Conservation (phyloP, 2,113 vertebrate genomes). For the Gallinago undulata region DNA sequence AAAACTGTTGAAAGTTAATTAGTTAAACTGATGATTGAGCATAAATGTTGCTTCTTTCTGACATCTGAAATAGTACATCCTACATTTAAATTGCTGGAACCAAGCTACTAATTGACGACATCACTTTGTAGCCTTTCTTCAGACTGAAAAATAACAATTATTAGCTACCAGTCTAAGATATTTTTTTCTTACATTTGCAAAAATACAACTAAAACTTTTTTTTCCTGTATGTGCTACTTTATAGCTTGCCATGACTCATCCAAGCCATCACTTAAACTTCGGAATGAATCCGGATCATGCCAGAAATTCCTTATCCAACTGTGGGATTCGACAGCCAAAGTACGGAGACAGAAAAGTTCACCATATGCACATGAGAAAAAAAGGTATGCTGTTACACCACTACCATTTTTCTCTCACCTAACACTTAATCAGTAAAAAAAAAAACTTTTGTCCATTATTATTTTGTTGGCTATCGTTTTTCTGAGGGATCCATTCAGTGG, state of each 20-base stretch:
- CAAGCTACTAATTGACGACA: background rate
- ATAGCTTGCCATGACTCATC: slow-evolving; percentile 97
- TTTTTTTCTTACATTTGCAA: background rate
- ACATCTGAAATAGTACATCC: background rate
- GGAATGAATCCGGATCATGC: slow-evolving; percentile 99
- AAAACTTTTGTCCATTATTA: background rate
- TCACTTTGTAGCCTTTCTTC: slow-evolving; percentile 8
- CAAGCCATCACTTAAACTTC: slow-evolving; percentile 98
- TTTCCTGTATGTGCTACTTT: background rate
- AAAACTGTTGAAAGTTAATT: slow-evolving; percentile 17
- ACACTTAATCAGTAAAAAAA: background rate
- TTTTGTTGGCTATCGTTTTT: background rate
- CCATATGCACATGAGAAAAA: slow-evolving; percentile 99
- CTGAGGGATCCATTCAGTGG: background rate
- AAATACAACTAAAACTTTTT: background rate
- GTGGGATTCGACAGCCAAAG: slow-evolving; percentile 96
- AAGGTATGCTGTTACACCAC: slow-evolving; percentile 74
- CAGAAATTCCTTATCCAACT: slow-evolving; percentile 97
- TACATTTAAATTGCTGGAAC: slow-evolving; percentile 47
- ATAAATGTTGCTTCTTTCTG: background rate
- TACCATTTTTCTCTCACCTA: background rate
- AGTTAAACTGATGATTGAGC: slow-evolving; percentile 2
- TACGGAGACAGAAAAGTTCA: slow-evolving; percentile 98
- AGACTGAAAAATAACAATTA: background rate
- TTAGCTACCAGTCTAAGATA: background rate